phyloP scores from a whole-genome alignment of 1,140 invertebrate genomes.

The Drosophila tristis region DNA sequence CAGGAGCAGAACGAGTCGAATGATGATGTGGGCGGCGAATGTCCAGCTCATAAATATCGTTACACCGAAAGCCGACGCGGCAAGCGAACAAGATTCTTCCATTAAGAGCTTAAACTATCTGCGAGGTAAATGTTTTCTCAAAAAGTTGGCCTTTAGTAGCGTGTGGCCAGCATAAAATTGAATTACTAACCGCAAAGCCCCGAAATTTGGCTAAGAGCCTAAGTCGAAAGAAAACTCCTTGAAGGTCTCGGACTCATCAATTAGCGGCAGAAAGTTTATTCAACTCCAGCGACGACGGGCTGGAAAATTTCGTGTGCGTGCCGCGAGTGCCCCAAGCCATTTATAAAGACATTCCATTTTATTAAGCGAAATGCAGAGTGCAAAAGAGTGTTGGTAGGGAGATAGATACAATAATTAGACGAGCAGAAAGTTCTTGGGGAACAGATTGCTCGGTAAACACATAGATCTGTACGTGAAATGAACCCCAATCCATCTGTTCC shows the following conservation, averaged over 20 bases:
- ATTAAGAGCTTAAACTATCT: constrained; percentile 77
- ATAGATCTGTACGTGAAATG: constrained; percentile 48
- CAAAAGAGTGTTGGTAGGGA: background rate
- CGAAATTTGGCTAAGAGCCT: constrained; percentile 8
- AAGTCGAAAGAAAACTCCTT: constrained; percentile 34
- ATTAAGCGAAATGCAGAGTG: constrained; percentile 52
- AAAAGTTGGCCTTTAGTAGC: constrained; percentile 32
- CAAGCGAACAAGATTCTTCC: constrained; percentile 57
- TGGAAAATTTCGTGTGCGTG: constrained; percentile 52
- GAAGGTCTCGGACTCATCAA: constrained; percentile 37
- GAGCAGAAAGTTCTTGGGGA: constrained; percentile 32
- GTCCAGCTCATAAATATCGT: constrained; percentile 48
- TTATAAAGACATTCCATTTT: constrained; percentile 63
- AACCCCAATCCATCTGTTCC: constrained; percentile 41
- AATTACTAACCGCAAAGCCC: constrained; percentile 29
- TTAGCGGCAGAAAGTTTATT: constrained; percentile 54
- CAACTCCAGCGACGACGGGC: constrained; percentile 22
- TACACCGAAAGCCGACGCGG: constrained; percentile 3
- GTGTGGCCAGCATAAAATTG: constrained; percentile 46
- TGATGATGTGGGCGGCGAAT: constrained; percentile 15
- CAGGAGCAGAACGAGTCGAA: constrained; percentile 33
- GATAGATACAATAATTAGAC: constrained; percentile 31
- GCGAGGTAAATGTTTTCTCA: constrained; percentile 24
- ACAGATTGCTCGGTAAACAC: constrained; percentile 51
- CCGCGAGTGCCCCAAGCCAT: constrained; percentile 19